Base-by-base conservation (phyloP, 2,113 vertebrate species). In the Cheirogaleus medius region DNA sequence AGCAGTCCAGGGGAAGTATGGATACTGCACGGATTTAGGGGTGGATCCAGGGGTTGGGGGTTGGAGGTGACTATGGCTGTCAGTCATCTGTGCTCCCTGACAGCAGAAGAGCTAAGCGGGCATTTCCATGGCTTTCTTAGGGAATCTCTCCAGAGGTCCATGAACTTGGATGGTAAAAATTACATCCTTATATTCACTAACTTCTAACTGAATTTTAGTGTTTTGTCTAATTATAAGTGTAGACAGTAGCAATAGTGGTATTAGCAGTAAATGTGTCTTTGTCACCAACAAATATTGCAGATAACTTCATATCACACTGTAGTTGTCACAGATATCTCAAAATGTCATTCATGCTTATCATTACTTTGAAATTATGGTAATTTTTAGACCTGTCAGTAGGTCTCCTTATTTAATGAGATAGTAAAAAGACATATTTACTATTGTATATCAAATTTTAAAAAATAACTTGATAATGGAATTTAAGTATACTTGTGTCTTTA, bases 401-500 rank as follows among this genome's bases (percentile, higher is more conserved):
- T 66, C 37, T 83, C 52, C 18, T 69, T 93, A 37, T 71, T 63
- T 94, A 68, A 37, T 52, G 56, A 92, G 47, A 20, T 66, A 58
- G 25, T 60, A 39, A 27, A 95, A 66, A 71, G 56, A 10, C 6
- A n/a, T 49, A 47, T 87, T 87, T 81, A 87, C 27, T 54, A 21
- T 47, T 81, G 1, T 83, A 54, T 85, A 54, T 66, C 21, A 69
- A 21, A 66, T 87, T 95, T 29, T 12, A n/a, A 78, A 78, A 87
- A 71, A 49, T 39, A 80, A 85, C 56, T 96, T 80, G 82, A 58
- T 84, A 81, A 81, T 89, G n/a, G 42, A 29, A 71, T 78, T 78
- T 66, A 64, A 84, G 39, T 89, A 32, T 69, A 82, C 47, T 77
- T 34, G 8, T 84, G 96, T 95, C 64, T 54, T 94, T 82, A 56